Evolutionary conservation across 2,888 invertebrate genomes (phyloP).

Genomic region (Bruchidius siliquastri): DNA sequence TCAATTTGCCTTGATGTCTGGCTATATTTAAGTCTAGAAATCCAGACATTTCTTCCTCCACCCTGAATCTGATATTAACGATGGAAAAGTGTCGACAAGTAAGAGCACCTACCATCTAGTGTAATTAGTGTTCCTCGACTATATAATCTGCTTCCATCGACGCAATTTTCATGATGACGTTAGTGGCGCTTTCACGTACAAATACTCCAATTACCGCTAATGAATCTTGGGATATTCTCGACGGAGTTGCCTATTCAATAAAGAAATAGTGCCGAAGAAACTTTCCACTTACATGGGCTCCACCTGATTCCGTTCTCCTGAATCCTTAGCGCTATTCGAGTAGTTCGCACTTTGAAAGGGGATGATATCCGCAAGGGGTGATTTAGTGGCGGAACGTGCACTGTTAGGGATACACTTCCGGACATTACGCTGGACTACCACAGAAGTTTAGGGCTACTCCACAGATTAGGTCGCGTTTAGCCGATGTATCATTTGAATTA

Average conservation of each 20-base stretch:
- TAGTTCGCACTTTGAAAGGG: not conserved
- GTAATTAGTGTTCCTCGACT: not conserved
- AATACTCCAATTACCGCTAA: not conserved
- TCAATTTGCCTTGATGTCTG: no score
- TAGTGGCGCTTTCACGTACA: not conserved
- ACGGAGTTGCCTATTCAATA: not conserved
- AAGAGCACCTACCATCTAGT: no score
- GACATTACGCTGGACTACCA: not conserved
- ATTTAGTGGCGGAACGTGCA: not conserved
- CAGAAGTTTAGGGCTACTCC: not conserved
- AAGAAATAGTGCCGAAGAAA: not conserved
- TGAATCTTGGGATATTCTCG: not conserved
- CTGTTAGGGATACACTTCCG: not conserved
- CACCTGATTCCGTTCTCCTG: not conserved
- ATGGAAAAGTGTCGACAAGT: no score
- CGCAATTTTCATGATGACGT: not conserved
- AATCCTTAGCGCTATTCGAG: not conserved
- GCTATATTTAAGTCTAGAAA: no score
- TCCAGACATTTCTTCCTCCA: no score
- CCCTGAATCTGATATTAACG: no score
- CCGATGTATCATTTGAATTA: not conserved
- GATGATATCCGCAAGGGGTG: not conserved
- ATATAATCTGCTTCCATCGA: not conserved
- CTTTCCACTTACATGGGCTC: not conserved
- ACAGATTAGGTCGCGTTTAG: not conserved